These are phyloP conservation scores for Hystrix cristata DNA, from an alignment of 2,113 vertebrate species.

Conservation along the genomic window DNA sequence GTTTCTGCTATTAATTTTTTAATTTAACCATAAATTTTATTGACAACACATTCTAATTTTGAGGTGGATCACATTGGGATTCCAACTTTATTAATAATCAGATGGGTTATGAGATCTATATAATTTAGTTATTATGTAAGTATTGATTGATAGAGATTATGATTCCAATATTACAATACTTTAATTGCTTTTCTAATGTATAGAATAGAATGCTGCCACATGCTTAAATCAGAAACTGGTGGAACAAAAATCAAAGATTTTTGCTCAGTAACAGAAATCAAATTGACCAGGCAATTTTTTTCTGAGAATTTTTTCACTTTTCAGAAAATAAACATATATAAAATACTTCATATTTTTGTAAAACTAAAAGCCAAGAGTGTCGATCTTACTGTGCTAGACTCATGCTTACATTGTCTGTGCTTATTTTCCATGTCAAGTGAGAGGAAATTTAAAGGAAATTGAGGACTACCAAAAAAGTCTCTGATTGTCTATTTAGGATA, in stretches of 20 bases:
- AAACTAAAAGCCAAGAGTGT: background rate
- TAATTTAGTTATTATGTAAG: slow-evolving; percentile 65
- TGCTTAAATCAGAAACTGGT: slow-evolving; percentile 51
- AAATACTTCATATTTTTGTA: background rate
- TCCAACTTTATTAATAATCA: slow-evolving; percentile 59
- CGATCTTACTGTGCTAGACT: background rate
- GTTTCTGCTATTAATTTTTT: slow-evolving; percentile 74
- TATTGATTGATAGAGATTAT: slow-evolving; percentile 64
- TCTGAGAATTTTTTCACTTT: background rate
- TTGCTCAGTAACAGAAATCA: background rate
- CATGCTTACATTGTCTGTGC: background rate
- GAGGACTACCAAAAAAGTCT: background rate
- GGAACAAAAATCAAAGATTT: slow-evolving; percentile 24
- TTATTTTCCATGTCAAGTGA: background rate
- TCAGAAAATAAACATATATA: background rate
- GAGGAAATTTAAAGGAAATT: slow-evolving; percentile 36
- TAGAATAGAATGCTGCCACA: background rate
- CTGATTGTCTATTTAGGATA: background rate
- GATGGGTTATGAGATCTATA: slow-evolving; percentile 53
- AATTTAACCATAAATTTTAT: slow-evolving; percentile 81
- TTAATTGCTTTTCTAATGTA: slow-evolving; percentile 67
- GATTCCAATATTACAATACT: slow-evolving; percentile 60
- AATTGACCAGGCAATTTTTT: slow-evolving; percentile 22
- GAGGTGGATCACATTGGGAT: slow-evolving; percentile 66
- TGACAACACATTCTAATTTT: slow-evolving; percentile 65